These are phyloP conservation scores for Trididemnum nubilum DNA, from an alignment of 23 tunicate species.

Conservation along the genomic window DNA sequence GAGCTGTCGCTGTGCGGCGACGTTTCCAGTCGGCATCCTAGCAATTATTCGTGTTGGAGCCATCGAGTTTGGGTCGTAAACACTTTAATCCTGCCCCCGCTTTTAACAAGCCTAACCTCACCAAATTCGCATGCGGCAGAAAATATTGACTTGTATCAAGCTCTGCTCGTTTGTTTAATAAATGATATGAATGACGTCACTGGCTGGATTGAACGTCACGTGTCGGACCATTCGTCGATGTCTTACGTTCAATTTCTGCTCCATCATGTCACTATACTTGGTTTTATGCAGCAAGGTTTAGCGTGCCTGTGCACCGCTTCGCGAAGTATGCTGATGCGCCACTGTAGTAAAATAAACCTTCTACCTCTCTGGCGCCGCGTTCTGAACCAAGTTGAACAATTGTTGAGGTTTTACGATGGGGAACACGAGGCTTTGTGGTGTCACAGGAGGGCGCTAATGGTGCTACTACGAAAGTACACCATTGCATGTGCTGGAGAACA, in stretches of 20 bases:
- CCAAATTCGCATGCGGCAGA: neutral
- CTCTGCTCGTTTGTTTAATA: neutral
- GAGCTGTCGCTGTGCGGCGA: conserved; percentile 32
- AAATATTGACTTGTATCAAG: neutral
- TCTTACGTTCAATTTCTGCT: conserved; percentile 14
- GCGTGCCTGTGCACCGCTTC: neutral
- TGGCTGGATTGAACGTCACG: conserved; percentile 25
- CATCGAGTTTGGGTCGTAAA: conserved; percentile 50
- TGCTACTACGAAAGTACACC: neutral
- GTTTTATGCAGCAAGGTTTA: neutral
- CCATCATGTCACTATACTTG: neutral
- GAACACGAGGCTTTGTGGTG: conserved; percentile 35
- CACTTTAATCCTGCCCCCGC: neutral
- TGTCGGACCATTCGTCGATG: conserved; percentile 41
- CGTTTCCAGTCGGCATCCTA: conserved; percentile 23
- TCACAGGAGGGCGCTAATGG: conserved; percentile 9
- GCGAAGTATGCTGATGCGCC: no score
- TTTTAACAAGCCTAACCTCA: neutral
- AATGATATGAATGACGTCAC: neutral
- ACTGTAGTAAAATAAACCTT: no score
- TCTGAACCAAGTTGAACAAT: neutral
- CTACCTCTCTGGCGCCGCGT: neutral
- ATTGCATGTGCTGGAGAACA: neutral
- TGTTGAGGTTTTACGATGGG: conserved; percentile 5
- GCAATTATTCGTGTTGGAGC: conserved; percentile 57